Percentiles rank a stretch among this genome's conserved stretches.
Conservation (phyloP, 1,140 invertebrate genomes). For the Kradibia gibbosae region DNA sequence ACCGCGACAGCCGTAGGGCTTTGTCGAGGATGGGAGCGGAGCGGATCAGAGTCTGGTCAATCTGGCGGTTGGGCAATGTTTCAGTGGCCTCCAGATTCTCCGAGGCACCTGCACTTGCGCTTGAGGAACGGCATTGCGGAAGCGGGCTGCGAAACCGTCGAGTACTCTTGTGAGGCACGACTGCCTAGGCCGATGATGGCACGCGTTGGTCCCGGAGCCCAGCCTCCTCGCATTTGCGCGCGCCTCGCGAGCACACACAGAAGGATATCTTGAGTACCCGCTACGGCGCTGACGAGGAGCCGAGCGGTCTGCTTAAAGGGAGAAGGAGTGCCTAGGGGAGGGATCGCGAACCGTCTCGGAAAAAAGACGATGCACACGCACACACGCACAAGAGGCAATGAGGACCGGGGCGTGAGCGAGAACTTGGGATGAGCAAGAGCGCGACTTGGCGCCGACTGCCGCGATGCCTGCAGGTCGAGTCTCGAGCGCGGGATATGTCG, state of each 20-base stretch:
- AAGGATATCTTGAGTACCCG: too few relatives aligned
- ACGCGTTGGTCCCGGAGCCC: not conserved
- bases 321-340: slow-evolving; percentile 9
- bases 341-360: not conserved
- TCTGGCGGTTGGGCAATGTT: not conserved
- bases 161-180: not conserved
- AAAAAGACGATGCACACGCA: not conserved
- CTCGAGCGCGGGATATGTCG: not conserved
- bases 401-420: slow-evolving; percentile 24
- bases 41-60: not conserved
- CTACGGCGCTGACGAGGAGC: slow-evolving; percentile 17
- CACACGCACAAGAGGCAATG: not conserved
- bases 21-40: not conserved
- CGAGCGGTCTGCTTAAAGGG: too few relatives aligned
- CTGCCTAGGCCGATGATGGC: not conserved
- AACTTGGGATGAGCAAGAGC: slow-evolving; percentile 54
- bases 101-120: slow-evolving; percentile 46
- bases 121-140: slow-evolving; percentile 37
- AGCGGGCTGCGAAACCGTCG: not conserved
- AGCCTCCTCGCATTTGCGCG: not conserved
- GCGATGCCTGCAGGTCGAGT: slow-evolving; percentile 53
- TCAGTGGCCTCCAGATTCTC: not conserved
- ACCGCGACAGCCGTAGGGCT: not conserved
- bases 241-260: slow-evolving; percentile 16
- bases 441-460: slow-evolving; percentile 68